Conservation (phyloP, 2,113 vertebrate species). For the Polypterus bichir region DNA sequence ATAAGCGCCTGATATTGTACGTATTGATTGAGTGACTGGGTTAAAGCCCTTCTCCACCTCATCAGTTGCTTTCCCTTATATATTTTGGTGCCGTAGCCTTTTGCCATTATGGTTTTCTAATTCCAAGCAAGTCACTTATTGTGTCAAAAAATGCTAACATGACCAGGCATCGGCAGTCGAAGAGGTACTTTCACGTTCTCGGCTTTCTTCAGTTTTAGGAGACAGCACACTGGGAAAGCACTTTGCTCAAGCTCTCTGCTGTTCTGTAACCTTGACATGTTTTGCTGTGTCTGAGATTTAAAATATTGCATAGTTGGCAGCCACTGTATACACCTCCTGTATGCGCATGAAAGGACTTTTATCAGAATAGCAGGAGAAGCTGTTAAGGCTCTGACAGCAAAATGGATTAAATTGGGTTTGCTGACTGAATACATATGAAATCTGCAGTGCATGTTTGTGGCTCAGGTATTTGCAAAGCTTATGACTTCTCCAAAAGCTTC, state of each 20-base stretch:
- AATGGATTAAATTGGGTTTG: constrained; percentile 51
- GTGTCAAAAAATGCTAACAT: too few species aligned
- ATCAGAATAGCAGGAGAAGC: constrained; percentile 19
- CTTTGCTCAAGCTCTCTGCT: constrained; percentile 3
- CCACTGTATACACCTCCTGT: constrained; percentile 1
- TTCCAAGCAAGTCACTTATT: too few species aligned
- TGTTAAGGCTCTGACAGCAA: constrained; percentile 45
- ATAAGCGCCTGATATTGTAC: too few species aligned
- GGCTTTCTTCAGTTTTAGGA: not conserved
- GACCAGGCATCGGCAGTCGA: too few species aligned
- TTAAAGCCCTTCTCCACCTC: too few species aligned
- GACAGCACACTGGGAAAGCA: not conserved
- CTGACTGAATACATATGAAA: constrained; percentile 52
- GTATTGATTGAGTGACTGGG: too few species aligned
- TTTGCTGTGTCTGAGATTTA: constrained; percentile 3
- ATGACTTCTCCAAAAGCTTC: constrained; percentile 43
- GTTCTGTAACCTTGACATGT: constrained; percentile 2
- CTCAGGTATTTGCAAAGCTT: constrained; percentile 41
- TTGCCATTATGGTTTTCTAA: too few species aligned
- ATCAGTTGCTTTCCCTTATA: too few species aligned
- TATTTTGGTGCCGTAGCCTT: too few species aligned
- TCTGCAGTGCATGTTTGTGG: constrained; percentile 37
- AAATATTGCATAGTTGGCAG: constrained; percentile 8
- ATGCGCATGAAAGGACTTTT: constrained; percentile 20
- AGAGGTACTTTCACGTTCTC: not conserved